Evolutionary conservation across 2,888 invertebrate genomes (phyloP), one percentile per base, ranked within the genome.

Genomic region (Nymphalis c-album): DNA sequence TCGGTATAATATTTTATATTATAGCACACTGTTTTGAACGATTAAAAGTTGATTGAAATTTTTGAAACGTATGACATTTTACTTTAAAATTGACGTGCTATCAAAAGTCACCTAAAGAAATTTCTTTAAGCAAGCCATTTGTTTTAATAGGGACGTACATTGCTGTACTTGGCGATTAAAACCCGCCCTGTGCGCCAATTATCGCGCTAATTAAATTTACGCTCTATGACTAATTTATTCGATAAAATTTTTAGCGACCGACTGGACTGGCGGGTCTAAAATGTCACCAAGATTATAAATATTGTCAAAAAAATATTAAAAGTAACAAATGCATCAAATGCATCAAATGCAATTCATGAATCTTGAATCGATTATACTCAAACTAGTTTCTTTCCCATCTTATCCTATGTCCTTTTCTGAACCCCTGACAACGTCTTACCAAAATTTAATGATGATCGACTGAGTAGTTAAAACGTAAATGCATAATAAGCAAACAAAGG

Each of bases 171-270:
- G 72, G 73, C 73, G 75, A 78, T 79, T 71, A 72, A 75, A 73
- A 71, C 73, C 74, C 72, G 69, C 72, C 69, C 74, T 73, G 75
- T 73, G 76, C 79, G 69, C 78, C 85, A 87, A 88, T 88, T 86
- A 85, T 81, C 80, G 79, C 89, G 84, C 81, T 89, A 87, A 89
- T 90, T 90, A 90, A 87, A 85, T 85, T 81, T 77, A 80, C 81
- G 82, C 80, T 80, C 78, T 78, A 88, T 88, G 85, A 90, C 88
- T 89, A 90, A 90, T 90, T 89, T 88, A 85, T 84, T 80, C 79
- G 80, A 83, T 81, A 85, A 84, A 71, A 73, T 73, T 64, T 70
- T 67, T 70, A 71, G 69, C 69, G 69, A 57, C 62, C 63, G 63
- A 63, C 71, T 63, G 69, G 71, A 64, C 70, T 61, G 31, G 58